Percentiles rank a stretch among this genome's conserved stretches.
Conservation (phyloP, 2,888 invertebrate genomes). For the Rhagonycha lutea region DNA sequence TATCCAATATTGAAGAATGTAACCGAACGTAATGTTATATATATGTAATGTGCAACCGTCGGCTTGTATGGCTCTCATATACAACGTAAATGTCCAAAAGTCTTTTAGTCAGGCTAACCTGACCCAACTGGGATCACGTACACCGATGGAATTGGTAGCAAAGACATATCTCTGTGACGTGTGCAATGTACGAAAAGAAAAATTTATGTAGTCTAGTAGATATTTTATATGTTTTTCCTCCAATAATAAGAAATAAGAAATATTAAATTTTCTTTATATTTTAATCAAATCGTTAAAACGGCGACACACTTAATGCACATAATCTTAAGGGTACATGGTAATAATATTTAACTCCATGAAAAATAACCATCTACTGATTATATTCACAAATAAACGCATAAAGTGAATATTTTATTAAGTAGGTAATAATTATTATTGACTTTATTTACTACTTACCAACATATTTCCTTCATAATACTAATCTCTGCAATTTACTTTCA, state of each 20-base stretch:
- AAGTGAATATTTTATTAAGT: background rate
- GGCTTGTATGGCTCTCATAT: conserved; percentile 46
- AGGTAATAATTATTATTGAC: background rate
- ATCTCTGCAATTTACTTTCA: conserved; percentile 8
- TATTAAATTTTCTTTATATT: conserved; percentile 5
- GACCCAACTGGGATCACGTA: conserved; percentile 49
- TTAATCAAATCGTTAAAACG: background rate
- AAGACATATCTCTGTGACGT: conserved; percentile 50
- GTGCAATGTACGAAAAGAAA: conserved; percentile 47
- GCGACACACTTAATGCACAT: background rate
- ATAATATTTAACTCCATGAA: background rate
- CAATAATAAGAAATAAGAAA: conserved; percentile 35
- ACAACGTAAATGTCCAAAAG: conserved; percentile 51
- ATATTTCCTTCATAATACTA: background rate
- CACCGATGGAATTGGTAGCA: conserved; percentile 45
- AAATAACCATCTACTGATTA: background rate
- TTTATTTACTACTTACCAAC: background rate
- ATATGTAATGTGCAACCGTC: conserved; percentile 47
- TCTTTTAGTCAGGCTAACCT: conserved; percentile 41
- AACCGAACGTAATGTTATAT: conserved; percentile 43
- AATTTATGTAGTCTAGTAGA: conserved; percentile 47
- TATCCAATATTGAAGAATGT: conserved; percentile 45
- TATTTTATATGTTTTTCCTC: conserved; percentile 38
- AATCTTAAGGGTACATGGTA: background rate
- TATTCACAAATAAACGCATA: background rate